Evolutionary conservation across 64 coral and sea anemone genomes (phyloP), one percentile per base, ranked within the genome.

Genomic region (Platygyra sinensis): DNA sequence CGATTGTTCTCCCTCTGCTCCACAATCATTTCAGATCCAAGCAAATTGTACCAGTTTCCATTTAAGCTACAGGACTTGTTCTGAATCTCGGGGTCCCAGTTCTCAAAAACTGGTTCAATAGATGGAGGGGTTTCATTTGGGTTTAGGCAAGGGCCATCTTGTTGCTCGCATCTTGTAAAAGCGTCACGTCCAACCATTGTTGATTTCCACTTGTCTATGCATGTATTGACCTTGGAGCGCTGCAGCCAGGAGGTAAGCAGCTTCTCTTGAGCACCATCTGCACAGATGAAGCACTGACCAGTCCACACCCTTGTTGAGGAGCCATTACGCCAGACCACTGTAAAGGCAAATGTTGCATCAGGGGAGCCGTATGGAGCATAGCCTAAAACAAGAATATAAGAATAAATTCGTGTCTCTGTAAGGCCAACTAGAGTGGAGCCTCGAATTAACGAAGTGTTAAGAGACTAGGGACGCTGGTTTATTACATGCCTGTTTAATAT

Each of bases 171-270:
- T 28, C 93, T 87, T 19, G 96, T 98, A 72, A 98, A 98, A 8
- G 33, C 86, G 72, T 98, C 90, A 38, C 72, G 79, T 0, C 93
- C 93, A 87, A 92, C 82, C 61, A 80, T 87, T n/a, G 93, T 95
- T 39, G 96, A 98, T 80, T 98, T 98, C 96, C 96, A 98, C 90
- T 95, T 98, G 69, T 98, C 93, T 16, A 98, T 87, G 42, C 96
- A 98, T 25, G 87, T 93, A 62, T 98, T 72, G 67, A 95, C 96
- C 42, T 83, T 77, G n/a, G 96, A 95, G 22, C 96, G 90, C 24
- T 95, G 86, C 42, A 98, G 93, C 96, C 96, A 98, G 0, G 96
- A 98, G 15, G 96, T 93, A 30, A 95, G 80, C 17, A 98, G 59
- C 16, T n/a, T 95, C 76, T 98, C 96, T 8, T 95, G 73, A 36